These are phyloP conservation scores for Macrophya alboannulata DNA, from an alignment of 2,888 invertebrate species.

Conservation along the genomic window DNA sequence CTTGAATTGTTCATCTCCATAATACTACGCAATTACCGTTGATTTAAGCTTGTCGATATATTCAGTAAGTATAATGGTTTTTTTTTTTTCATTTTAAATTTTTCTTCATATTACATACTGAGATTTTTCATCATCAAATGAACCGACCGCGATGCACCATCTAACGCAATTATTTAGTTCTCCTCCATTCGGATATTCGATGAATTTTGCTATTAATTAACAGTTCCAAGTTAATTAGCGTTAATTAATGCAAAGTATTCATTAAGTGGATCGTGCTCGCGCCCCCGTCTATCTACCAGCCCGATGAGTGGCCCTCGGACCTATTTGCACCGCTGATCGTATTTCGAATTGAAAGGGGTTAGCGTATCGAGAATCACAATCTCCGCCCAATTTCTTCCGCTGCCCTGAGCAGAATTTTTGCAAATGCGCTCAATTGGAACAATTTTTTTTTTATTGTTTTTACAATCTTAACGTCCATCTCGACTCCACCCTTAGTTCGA, in stretches of 20 bases:
- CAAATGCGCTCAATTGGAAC: not conserved
- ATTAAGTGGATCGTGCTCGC: slow-evolving; percentile 36
- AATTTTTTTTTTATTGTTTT: not conserved
- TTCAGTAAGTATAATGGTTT: not conserved
- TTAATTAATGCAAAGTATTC: slow-evolving; percentile 43
- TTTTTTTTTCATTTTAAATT: not conserved
- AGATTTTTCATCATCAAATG: slow-evolving; percentile 1
- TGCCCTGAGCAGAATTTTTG: not conserved
- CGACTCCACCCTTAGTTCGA: not conserved
- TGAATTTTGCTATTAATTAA: slow-evolving; percentile 38
- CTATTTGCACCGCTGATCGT: slow-evolving; percentile 33
- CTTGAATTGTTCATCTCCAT: too few relatives aligned
- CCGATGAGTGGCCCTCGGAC: slow-evolving; percentile 9
- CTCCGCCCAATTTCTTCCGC: not conserved
- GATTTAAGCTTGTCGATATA: too few relatives aligned
- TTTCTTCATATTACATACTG: not conserved
- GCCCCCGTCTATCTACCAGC: not conserved
- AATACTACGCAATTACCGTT: too few relatives aligned
- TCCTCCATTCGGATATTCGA: not conserved
- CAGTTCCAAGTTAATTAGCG: slow-evolving; percentile 1
- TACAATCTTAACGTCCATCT: not conserved
- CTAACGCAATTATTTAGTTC: too few relatives aligned
- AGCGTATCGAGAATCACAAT: slow-evolving; percentile 25
- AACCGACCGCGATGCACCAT: not conserved
- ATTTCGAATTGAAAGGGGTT: slow-evolving; percentile 25